Conservation (phyloP, 2,797 vertebrate genomes). For the Poeciliopsis presidionis region DNA sequence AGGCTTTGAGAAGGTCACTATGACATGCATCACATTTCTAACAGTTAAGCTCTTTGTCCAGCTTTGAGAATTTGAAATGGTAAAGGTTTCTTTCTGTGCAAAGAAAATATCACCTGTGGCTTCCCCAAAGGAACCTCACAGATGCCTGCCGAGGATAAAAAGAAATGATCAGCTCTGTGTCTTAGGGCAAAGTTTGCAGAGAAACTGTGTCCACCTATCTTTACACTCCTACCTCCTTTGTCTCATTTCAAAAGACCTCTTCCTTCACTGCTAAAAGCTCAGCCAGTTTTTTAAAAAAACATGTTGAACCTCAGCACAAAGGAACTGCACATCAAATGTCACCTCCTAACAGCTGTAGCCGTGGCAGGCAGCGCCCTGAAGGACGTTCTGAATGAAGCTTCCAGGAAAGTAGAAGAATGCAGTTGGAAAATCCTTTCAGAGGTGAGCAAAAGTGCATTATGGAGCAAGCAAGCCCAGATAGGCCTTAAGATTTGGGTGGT, state of each 20-base stretch:
- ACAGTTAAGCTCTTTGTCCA: constrained; percentile 22
- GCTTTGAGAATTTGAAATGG: constrained; percentile 39
- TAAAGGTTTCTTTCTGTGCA: constrained; percentile 19
- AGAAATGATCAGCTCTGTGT: constrained; percentile 1
- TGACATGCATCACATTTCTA: constrained; percentile 36
- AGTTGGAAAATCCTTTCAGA: constrained; percentile 33
- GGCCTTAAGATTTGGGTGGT: constrained; percentile 18
- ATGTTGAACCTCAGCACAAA: constrained; percentile 27
- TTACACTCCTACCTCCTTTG: constrained; percentile 33
- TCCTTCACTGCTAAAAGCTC: constrained; percentile 29
- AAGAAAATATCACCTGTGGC: constrained; percentile 19
- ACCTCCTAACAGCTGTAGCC: constrained; percentile 39
- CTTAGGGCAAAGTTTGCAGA: constrained; percentile 27
- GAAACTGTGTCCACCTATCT: constrained; percentile 33
- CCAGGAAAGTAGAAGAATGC: constrained; percentile 13
- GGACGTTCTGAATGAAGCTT: constrained; percentile 19
- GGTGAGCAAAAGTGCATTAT: constrained; percentile 16
- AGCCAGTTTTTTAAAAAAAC: constrained; percentile 23
- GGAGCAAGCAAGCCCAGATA: background rate
- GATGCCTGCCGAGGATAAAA: constrained; percentile 18
- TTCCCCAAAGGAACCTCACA: constrained; percentile 17
- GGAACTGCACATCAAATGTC: constrained; percentile 29
- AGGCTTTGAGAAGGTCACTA: constrained; percentile 40
- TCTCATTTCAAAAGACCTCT: constrained; percentile 9
- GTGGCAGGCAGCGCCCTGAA: constrained; percentile 25